Percentiles rank a stretch among this genome's conserved stretches.
Conservation (phyloP, 2,888 invertebrate genomes). For the Ectemnius lituratus region DNA sequence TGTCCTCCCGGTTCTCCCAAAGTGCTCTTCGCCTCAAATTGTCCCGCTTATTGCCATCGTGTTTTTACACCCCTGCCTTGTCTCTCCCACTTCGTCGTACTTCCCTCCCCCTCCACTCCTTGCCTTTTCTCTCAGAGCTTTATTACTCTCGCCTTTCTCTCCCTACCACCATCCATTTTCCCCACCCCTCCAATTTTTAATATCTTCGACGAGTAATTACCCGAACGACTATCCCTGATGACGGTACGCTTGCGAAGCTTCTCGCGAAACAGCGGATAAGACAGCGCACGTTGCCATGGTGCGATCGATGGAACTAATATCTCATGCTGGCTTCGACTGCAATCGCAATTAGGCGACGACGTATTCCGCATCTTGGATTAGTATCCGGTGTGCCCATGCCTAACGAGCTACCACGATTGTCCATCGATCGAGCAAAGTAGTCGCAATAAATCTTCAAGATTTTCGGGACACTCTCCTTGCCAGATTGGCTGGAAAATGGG, state of each 20-base stretch:
- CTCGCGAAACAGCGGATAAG: neutral
- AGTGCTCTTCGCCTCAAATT: constrained; percentile 28
- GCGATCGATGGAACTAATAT: neutral
- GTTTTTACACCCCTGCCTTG: constrained; percentile 1
- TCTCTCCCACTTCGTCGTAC: neutral
- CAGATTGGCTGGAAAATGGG: constrained; percentile 12
- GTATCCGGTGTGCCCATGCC: too few relatives aligned
- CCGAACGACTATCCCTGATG: neutral
- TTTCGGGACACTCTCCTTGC: too few relatives aligned
- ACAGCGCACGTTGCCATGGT: too few relatives aligned
- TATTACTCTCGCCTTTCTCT: constrained; percentile 11
- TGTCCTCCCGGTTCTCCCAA: constrained; percentile 17
- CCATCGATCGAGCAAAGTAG: too few relatives aligned
- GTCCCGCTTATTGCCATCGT: neutral
- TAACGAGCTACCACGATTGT: too few relatives aligned
- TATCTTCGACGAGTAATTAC: constrained; percentile 8
- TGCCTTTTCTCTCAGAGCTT: neutral
- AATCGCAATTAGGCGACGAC: too few relatives aligned
- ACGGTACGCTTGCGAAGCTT: neutral
- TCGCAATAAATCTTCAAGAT: too few relatives aligned
- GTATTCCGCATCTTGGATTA: too few relatives aligned
- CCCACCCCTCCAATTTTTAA: constrained; percentile 21
- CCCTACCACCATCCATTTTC: neutral
- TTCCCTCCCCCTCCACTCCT: neutral
- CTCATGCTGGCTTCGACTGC: neutral